Evolutionary conservation across 1,140 invertebrate species (phyloP), one percentile per base, ranked within the genome.

Genomic region (Leptonema lineaticorne): DNA sequence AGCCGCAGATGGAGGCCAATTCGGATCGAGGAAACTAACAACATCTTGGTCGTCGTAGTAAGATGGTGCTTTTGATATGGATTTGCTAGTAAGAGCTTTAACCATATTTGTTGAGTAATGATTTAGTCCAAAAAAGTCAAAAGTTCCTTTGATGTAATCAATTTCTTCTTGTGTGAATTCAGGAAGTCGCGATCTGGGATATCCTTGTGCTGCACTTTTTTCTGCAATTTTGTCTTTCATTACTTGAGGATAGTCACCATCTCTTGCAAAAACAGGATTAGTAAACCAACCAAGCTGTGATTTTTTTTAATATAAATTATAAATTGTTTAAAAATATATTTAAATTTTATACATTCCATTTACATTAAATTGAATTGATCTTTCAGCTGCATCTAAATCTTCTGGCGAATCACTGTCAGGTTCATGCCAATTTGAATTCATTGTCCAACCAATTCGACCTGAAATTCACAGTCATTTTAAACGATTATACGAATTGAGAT

Each of bases 111-210:
- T 77, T 0, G 84, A 84, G 65, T 89, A 89, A 37, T 85, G 81
- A 67, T 88, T 89, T 0, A 89, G 75, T n/a, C 86, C 87, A 37
- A 88, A 84, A 80, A 88, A 89, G 73, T 89, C 87, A 3, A 78
- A 77, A 8, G 84, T 78, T 29, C 88, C 88, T 63, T 81, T 82
- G 1, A 88, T 82, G 27, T 79, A 77, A 37, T 79, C 57, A 1
- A 79, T 81, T 78, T 85, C 85, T 58, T 83, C 75, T n/a, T 78
- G 59, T 0, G 78, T 76, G 48, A 87, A 84, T 53, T 75, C 71
- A 0, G 85, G 85, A 18, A 87, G 74, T 33, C 83, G 78, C 0
- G 86, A 87, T 28, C 50, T 67, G 0, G 72, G 16, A 57, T 74
- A 79, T 2, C 84, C 83, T 72, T 85, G 78, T n/a, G 76, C 71